Base-by-base conservation (phyloP, 2,888 invertebrate genomes). In the Cristatella mucedo region DNA sequence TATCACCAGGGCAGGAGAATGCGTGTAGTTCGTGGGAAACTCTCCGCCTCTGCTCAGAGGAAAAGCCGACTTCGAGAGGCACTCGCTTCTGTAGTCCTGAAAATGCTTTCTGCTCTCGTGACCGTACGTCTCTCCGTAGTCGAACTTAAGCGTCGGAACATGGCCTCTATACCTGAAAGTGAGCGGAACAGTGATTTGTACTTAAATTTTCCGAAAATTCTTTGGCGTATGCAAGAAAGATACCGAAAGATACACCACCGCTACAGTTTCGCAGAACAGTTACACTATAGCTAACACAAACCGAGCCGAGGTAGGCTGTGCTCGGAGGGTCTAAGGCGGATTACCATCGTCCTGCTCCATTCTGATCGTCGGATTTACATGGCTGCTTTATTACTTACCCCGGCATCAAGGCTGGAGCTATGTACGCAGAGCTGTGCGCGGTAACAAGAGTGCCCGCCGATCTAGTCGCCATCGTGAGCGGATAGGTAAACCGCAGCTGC, bases 51-150 rank as follows among this genome's bases (percentile, higher is more conserved):
- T 36, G 9, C 24, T 26, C 24, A 36, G 26, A 13, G 36, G 36
- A 19, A 13, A 36, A 36, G 24, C 26, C 18, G 36, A 36, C 18
- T 36, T 36, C 9, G 22, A 26, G 22, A 36, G 18, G 24, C 36
- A 36, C 3, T 11, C 29, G 21, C 29, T 36, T 33, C 66, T 51
- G 46, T 60, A 64, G 44, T 66, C 65, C 44, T 66, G 63, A 51
- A 66, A 66, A 46, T 66, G 60, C 46, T 66, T 64, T 29, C 53
- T 46, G n/a, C 63, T 62, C 13, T 58, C 56, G 44, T 61, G 60
- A 21, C 64, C 66, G 50, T 60, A 66, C 16, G 66, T 65, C 45
- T 66, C 65, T n/a, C 63, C 66, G 51, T 61, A 65, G 44, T 63
- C 63, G 53, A 56, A 66, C 44, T 65, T 63, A 40, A 55, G 53